These are phyloP conservation scores for Engystomops pustulosus DNA, from an alignment of 2,113 vertebrate species.

Conservation along the genomic window DNA sequence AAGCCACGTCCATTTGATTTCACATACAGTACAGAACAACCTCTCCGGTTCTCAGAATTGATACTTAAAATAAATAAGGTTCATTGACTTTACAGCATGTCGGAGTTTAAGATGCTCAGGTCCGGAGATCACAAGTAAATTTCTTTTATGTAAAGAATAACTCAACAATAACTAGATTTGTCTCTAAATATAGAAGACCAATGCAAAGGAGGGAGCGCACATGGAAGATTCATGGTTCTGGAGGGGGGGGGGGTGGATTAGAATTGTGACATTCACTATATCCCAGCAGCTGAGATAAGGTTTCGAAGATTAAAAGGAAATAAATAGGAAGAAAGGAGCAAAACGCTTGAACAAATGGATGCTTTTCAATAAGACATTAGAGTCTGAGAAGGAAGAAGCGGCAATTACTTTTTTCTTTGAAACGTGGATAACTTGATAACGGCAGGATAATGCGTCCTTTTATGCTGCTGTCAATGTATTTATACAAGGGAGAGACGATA, in stretches of 20 bases:
- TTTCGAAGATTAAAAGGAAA: constrained; percentile 57
- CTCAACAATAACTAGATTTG: constrained; percentile 59
- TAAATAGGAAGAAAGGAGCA: constrained; percentile 37
- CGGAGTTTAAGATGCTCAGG: constrained; percentile 43
- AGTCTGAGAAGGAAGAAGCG: not conserved
- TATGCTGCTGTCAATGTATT: constrained; percentile 29
- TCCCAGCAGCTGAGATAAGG: constrained; percentile 59
- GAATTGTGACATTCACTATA: constrained; percentile 66
- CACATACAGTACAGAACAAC: not conserved
- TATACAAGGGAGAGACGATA: constrained; percentile 32
- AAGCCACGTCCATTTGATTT: not conserved
- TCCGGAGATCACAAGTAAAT: constrained; percentile 45
- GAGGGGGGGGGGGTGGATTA: constrained; percentile 43
- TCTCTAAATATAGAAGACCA: constrained; percentile 51
- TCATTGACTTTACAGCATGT: not conserved
- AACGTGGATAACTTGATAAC: constrained; percentile 37
- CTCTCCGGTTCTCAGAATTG: not conserved
- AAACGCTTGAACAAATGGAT: constrained; percentile 43
- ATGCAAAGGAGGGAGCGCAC: constrained; percentile 40
- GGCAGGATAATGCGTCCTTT: constrained; percentile 32
- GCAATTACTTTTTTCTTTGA: constrained; percentile 39
- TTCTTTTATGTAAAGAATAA: constrained; percentile 55
- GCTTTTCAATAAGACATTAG: constrained; percentile 32
- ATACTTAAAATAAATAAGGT: not conserved
- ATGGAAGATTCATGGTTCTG: not conserved